These are phyloP conservation scores for Microctonus brassicae DNA, from an alignment of 2,888 invertebrate genomes.

Conservation along the genomic window DNA sequence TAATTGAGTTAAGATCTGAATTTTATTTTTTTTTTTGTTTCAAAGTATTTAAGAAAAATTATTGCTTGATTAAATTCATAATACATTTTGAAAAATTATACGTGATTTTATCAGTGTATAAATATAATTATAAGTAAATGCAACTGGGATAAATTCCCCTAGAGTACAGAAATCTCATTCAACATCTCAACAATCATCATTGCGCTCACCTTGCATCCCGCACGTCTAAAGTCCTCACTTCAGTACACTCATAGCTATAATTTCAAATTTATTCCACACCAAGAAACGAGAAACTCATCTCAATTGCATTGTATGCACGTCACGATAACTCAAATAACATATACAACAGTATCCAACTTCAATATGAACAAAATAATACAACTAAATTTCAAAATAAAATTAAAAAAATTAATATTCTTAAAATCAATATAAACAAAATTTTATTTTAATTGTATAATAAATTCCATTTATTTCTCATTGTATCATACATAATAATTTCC, in stretches of 20 bases:
- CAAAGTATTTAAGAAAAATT: too few species aligned
- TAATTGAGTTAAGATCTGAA: too few species aligned
- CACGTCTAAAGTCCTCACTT: conserved; percentile 27
- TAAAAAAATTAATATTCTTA: too few species aligned
- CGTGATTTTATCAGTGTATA: not conserved
- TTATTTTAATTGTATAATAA: too few species aligned
- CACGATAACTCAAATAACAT: not conserved
- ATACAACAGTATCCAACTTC: not conserved
- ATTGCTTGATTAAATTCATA: not conserved
- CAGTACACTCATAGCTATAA: conserved; percentile 41
- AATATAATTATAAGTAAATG: not conserved
- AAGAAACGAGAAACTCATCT: conserved; percentile 6
- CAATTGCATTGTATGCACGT: not conserved
- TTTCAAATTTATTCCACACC: conserved; percentile 28
- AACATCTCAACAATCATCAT: not conserved
- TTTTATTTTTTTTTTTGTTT: too few species aligned
- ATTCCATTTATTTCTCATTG: too few species aligned
- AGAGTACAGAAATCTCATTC: not conserved
- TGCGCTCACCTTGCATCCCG: conserved; percentile 29
- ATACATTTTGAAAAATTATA: not conserved
- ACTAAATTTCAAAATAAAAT: not conserved
- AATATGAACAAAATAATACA: not conserved
- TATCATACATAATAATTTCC: too few species aligned
- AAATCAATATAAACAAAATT: too few species aligned
- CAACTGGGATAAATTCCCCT: not conserved